Conservation (phyloP, 2,888 invertebrate genomes). For the Mantis religiosa region DNA sequence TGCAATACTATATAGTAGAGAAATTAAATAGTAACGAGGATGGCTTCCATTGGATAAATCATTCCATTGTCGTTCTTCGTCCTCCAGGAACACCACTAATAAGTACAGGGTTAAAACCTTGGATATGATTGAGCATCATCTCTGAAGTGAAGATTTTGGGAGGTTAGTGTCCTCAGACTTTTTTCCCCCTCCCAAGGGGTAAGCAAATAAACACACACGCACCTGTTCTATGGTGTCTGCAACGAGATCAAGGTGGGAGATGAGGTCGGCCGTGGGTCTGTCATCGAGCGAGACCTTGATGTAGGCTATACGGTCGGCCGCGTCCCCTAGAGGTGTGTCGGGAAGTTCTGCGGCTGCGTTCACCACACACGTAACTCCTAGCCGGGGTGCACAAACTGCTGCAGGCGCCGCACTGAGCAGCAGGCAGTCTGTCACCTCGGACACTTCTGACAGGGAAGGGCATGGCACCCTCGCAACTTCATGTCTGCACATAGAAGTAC, state of each 20-base stretch:
- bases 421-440: slow-evolving; percentile 68
- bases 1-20: too few relatives aligned
- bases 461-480: background rate
- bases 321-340: slow-evolving; percentile 56
- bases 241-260: slow-evolving; percentile 68
- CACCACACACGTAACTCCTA: slow-evolving; percentile 72
- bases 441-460: slow-evolving; percentile 42
- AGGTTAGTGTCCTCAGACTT: too few relatives aligned
- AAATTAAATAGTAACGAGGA: too few relatives aligned
- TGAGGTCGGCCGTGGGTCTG: slow-evolving; percentile 66
- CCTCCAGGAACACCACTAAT: too few relatives aligned
- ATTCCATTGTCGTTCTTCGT: too few relatives aligned
- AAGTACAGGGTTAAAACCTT: too few relatives aligned
- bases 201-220: background rate
- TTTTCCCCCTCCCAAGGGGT: background rate
- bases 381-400: slow-evolving; percentile 60
- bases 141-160: too few relatives aligned
- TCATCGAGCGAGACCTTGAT: slow-evolving; percentile 72
- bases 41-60: too few relatives aligned
- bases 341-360: slow-evolving; percentile 82
- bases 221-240: slow-evolving; percentile 74
- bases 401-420: slow-evolving; percentile 79
- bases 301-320: slow-evolving; percentile 49
- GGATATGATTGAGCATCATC: too few relatives aligned
- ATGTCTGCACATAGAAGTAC: background rate